These are phyloP conservation scores for Taeniopygia guttata DNA, from an alignment of 2,797 vertebrate species.

Conservation along the genomic window DNA sequence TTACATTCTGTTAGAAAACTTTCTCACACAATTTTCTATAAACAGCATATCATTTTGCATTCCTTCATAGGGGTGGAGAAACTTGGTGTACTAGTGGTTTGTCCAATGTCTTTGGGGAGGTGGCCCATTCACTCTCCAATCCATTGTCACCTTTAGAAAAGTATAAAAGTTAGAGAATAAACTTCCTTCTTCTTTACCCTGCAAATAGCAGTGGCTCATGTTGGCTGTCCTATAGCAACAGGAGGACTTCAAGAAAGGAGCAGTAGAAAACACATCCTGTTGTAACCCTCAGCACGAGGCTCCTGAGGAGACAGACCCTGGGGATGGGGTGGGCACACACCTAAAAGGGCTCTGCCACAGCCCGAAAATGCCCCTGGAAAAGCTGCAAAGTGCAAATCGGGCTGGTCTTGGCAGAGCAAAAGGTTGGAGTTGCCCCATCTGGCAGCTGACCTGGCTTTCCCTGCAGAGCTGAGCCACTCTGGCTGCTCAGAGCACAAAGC, in stretches of 20 bases:
- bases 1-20: too few species aligned
- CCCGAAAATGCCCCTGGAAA: neutral
- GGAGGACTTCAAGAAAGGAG: neutral
- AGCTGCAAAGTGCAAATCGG: neutral
- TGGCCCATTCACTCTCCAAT: too few species aligned
- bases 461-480: neutral
- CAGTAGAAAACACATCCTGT: neutral
- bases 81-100: too few species aligned
- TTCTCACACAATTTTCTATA: too few species aligned
- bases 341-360: neutral
- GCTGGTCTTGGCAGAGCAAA: neutral
- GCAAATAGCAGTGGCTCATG: too few species aligned
- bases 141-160: too few species aligned
- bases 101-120: too few species aligned
- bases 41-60: too few species aligned
- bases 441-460: neutral
- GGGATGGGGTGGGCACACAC: neutral
- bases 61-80: too few species aligned
- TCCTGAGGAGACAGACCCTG: neutral
- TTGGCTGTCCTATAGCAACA: too few species aligned
- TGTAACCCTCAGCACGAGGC: neutral
- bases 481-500: neutral
- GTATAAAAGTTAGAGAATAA: too few species aligned
- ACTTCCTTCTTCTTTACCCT: too few species aligned
- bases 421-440: slow-evolving; percentile 2